A percentile compares a stretch with the other conserved stretches of the same genome.
phyloP scores from a whole-genome alignment of 2,113 vertebrate genomes.

The Phalacrocorax pelagicus region DNA sequence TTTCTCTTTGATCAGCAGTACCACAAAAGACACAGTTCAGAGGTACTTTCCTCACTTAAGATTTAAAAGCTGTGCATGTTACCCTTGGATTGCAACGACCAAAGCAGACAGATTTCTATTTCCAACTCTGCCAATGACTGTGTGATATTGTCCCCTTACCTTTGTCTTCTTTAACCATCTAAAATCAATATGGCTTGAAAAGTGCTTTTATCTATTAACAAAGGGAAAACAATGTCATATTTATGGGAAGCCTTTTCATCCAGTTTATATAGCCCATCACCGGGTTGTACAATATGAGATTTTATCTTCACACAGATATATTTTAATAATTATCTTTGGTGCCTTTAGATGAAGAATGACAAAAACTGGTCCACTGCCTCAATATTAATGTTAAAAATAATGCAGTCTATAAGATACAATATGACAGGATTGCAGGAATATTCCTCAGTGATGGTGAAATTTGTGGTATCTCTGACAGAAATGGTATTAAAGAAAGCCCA shows the following conservation, averaged over 20 bases:
- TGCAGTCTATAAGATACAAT: not conserved
- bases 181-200: not conserved
- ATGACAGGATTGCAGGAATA: not conserved
- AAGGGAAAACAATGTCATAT: not conserved
- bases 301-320: not conserved
- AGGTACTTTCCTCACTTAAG: not conserved
- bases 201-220: not conserved
- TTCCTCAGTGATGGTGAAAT: not conserved
- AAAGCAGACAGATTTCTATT: not conserved
- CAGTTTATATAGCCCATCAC: not conserved
- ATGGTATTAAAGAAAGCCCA: not conserved
- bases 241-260: not conserved
- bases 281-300: not conserved
- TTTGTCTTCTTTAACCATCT: not conserved
- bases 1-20: not conserved
- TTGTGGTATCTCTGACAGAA: slow-evolving; percentile 29
- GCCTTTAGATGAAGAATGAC: not conserved
- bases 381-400: slow-evolving; percentile 14
- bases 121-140: not conserved
- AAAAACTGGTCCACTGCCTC: not conserved
- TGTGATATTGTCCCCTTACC: not conserved
- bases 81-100: not conserved
- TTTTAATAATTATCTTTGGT: slow-evolving; percentile 30
- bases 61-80: not conserved
- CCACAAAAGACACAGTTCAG: not conserved